Base-by-base conservation (phyloP, 2,888 invertebrate genomes). In the Gymnoscelis rufifasciata region DNA sequence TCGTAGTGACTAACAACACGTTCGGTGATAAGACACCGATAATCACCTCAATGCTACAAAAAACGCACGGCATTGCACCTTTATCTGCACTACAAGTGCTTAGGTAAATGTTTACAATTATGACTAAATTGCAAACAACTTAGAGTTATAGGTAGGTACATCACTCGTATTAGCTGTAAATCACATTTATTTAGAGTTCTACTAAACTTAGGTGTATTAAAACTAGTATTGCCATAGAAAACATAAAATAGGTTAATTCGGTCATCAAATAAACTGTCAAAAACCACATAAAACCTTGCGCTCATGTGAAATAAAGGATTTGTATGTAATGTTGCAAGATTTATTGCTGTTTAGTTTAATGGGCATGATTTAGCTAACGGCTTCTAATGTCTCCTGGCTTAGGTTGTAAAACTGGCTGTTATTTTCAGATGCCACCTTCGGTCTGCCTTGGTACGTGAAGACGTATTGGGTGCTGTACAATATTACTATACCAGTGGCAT, bases 391-490 rank as follows among this genome's bases (percentile, higher is more conserved):
- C 24, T 33, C 19, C 29, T 40, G 41, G 40, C 19, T 37, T 26
- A 19, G 12, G 39, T 12, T 33, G n/a, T 37, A 41, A 7, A 7
- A n/a, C 28, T 36, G 19, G 14, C 24, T 43, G 14, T 41, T 49
- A 23, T 46, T 64, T 66, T 8, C 77, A 87, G 86, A 87, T 55
- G 74, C 78, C 14, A 77, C 80, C 3, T 75, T 74, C 38, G 77
- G 81, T 13, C 66, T 88, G 39, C 83, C 87, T 27, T 86, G 84
- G 86, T 83, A 78, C 64, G 80, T 86, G 53, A 83, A 80, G 56
- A 71, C 72, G 11, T 89, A 88, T 62, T 88, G 88, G 88, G 74
- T 87, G 33, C 68, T 88, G 47, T 89, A 87, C 78, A 89, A 89
- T 62, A 79, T 86, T 44, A 75, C 88, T 0, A 74, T 88, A 10